Evolutionary conservation across 2,888 invertebrate species (phyloP).

Genomic region (Tholera decimalis): DNA sequence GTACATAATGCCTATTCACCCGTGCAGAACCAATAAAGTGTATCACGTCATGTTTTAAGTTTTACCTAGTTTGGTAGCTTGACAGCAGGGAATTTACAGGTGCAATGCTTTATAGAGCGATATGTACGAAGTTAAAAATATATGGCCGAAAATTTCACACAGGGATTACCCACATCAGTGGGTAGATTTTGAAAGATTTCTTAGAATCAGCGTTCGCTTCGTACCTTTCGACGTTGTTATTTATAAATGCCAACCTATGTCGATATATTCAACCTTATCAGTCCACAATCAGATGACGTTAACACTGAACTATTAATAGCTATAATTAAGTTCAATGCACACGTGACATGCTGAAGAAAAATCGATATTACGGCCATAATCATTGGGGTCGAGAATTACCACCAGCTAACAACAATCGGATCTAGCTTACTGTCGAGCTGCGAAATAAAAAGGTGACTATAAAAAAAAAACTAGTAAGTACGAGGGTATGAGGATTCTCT

Average conservation of each 20-base stretch:
- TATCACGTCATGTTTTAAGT: conserved; percentile 9
- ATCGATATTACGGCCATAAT: conserved; percentile 25
- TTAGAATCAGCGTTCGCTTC: background rate
- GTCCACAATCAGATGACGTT: background rate
- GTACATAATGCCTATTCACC: background rate
- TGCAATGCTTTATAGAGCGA: background rate
- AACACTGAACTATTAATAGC: background rate
- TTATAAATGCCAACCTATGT: background rate
- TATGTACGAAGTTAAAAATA: too few species aligned
- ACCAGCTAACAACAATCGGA: background rate
- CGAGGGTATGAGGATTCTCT: background rate
- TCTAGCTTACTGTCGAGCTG: background rate
- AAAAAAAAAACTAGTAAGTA: conserved; percentile 15
- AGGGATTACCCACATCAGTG: background rate
- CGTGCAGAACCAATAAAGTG: conserved; percentile 18
- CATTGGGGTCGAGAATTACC: conserved; percentile 25
- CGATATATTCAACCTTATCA: background rate
- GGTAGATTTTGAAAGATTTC: background rate
- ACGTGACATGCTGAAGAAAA: conserved; percentile 27
- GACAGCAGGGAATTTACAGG: background rate
- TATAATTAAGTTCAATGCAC: conserved; percentile 38
- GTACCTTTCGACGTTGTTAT: background rate
- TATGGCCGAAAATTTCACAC: background rate
- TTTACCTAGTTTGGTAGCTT: conserved; percentile 5
- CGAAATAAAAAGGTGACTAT: background rate